Base-by-base conservation (phyloP, 2,888 invertebrate genomes). In the Lasioglossum morio region DNA sequence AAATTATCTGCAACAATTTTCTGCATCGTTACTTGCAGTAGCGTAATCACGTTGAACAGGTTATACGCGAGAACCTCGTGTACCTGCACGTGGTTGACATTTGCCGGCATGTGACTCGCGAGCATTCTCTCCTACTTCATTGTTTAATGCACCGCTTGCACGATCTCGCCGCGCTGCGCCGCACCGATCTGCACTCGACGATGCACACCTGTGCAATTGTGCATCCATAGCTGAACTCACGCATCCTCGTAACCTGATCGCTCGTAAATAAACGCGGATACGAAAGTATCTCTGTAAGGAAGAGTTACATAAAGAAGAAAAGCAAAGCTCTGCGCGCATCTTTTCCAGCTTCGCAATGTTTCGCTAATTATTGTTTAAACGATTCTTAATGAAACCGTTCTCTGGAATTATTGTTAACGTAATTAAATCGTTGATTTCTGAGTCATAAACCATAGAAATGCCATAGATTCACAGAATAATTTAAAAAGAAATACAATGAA, bases 11-110 rank as follows among this genome's bases (percentile, higher is more conserved):
- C 81, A 82, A 80, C 84, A 86, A 88, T 86, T 88, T 88, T 90
- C 89, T 88, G 79, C 82, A 74, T 88, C 86, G 81, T 73, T 83
- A 84, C 82, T 88, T 82, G 66, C 84, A 87, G 81, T 81, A 73
- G 80, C 73, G 70, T 82, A 86, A 81, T 86, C 89, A 89, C 85
- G 81, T 78, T 79, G 90, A 72, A 72, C 84, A 72, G 77, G 85
- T 84, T 87, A 85, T 40, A 83, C 60, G 78, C 87, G 79, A 83
- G 88, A 77, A 87, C 88, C 91, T 89, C 92, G 92, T 92, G 91
- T 89, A 80, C 77, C 81, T 85, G 89, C 93, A 93, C 93, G 92
- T 92, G 93, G 91, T 89, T 92, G 91, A 93, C 91, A 93, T 93
- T 92, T 92, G 85, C 92, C 88, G 82, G 88, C 89, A 89, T 90